These are phyloP conservation scores for Anarsia innoxiella DNA, from an alignment of 2,888 invertebrate species.

Conservation along the genomic window DNA sequence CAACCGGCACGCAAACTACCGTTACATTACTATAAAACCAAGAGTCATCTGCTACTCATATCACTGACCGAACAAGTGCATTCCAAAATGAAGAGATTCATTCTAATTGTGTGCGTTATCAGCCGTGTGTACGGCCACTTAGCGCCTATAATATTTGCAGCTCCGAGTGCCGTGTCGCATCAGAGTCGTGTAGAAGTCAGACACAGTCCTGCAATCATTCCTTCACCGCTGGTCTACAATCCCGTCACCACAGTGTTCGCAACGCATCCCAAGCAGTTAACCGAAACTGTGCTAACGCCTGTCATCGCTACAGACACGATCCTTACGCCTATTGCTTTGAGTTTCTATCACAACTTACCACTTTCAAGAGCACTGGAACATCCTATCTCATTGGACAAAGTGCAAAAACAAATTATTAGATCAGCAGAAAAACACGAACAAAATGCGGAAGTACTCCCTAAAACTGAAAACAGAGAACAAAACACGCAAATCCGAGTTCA, in stretches of 20 bases:
- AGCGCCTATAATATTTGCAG: constrained; percentile 50
- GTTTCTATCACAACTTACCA: constrained; percentile 51
- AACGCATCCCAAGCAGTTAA: constrained; percentile 26
- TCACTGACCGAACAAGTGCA: constrained; percentile 19
- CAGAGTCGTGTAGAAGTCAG: constrained; percentile 72
- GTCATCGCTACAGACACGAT: constrained; percentile 35
- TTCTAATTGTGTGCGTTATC: constrained; percentile 34
- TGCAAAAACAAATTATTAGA: too few relatives aligned
- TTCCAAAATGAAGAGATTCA: constrained; percentile 44
- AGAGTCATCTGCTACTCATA: constrained; percentile 35
- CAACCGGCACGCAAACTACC: constrained; percentile 44
- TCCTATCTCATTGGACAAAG: constrained; percentile 43
- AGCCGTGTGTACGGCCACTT: constrained; percentile 36
- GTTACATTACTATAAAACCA: constrained; percentile 59
- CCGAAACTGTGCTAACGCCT: constrained; percentile 32
- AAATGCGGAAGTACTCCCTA: constrained; percentile 4
- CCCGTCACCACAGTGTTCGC: constrained; percentile 32
- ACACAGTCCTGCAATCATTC: constrained; percentile 38
- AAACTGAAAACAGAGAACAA: neutral
- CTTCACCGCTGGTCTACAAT: constrained; percentile 45
- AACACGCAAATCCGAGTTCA: neutral
- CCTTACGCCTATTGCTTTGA: constrained; percentile 47
- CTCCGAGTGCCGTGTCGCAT: constrained; percentile 72
- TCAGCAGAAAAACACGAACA: too few relatives aligned
- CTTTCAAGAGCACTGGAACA: constrained; percentile 50